phyloP scores from a whole-genome alignment of 2,888 invertebrate genomes.

The Nephrotoma guestfalica region DNA sequence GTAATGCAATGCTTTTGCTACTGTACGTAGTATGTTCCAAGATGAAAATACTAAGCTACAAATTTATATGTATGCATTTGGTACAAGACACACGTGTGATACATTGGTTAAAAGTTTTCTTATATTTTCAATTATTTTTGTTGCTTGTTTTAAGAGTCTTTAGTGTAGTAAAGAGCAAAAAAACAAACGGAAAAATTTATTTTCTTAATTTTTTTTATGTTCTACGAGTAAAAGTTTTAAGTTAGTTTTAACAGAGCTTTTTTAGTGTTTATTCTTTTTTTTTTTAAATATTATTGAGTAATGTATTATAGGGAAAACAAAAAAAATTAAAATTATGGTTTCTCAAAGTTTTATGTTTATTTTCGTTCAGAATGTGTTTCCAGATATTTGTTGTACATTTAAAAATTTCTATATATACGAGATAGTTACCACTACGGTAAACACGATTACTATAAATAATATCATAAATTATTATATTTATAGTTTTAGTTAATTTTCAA shows the following conservation, averaged over 20 bases:
- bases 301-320: not conserved
- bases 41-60: not conserved
- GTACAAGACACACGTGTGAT: not conserved
- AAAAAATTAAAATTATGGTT: not conserved
- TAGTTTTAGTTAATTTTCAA: not conserved
- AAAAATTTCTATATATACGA: not conserved
- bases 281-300: not conserved
- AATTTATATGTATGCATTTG: not conserved
- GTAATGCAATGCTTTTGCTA: not conserved
- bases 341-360: not conserved
- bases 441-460: not conserved
- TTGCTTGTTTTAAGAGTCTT: not conserved
- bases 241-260: not conserved
- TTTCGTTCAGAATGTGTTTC: not conserved
- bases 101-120: not conserved
- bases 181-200: not conserved
- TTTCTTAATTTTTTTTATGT: not conserved
- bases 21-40: not conserved
- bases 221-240: not conserved
- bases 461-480: not conserved
- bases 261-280: not conserved
- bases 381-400: not conserved
- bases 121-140: not conserved
- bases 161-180: not conserved
- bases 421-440: not conserved